phyloP scores from a whole-genome alignment of 2,888 invertebrate species.

The Protonemura montana region DNA sequence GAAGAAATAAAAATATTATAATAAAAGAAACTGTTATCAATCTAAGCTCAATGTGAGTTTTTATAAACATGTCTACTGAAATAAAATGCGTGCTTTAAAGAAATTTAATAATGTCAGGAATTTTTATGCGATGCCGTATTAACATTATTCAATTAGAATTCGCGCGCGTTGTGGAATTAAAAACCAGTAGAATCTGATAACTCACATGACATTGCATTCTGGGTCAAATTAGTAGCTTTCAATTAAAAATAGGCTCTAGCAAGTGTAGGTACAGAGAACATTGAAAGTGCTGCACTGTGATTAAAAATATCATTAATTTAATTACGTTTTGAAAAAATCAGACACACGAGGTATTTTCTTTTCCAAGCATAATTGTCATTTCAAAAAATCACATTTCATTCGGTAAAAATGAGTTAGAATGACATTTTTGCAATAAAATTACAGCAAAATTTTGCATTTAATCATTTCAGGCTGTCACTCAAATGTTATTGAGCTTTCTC shows the following conservation, averaged over 20 bases:
- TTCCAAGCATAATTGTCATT: too few relatives aligned
- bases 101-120: not conserved
- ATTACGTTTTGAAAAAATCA: too few relatives aligned
- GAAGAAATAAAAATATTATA: not conserved
- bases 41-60: not conserved
- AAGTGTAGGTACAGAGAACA: too few relatives aligned
- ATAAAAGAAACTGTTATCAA: not conserved
- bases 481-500: too few relatives aligned
- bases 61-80: not conserved
- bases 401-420: too few relatives aligned
- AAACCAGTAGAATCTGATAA: not conserved
- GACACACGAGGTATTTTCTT: too few relatives aligned
- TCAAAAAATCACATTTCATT: too few relatives aligned
- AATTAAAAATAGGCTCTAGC: not conserved
- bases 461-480: too few relatives aligned
- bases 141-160: not conserved
- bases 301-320: too few relatives aligned
- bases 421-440: too few relatives aligned
- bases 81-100: not conserved
- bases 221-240: not conserved
- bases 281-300: too few relatives aligned
- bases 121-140: not conserved
- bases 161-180: not conserved
- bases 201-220: not conserved
- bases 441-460: too few relatives aligned